Evolutionary conservation across 2,797 vertebrate genomes (phyloP), one percentile per base, ranked within the genome.

Genomic region (Enteromius fasciolatus): DNA sequence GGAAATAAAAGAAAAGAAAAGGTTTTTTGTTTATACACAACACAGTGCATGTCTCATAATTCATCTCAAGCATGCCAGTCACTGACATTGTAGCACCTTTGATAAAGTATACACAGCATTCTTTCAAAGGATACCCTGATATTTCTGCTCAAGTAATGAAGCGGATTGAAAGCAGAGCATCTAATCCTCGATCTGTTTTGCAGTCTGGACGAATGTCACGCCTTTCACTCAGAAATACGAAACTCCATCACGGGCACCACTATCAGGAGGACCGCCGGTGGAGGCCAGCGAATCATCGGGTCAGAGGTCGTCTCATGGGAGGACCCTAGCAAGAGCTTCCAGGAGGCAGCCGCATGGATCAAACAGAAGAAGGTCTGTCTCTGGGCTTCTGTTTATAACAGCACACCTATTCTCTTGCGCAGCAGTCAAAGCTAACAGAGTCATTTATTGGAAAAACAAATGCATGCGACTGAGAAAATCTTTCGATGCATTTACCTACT

Each of bases 281-380:
- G 91, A 57, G 61, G 6, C 14, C 23, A 1, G 14, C 28, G 59
- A 5, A 5, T 69, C 48, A 15, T 15, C 20, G n/a, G 3, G 20
- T 59, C 14, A 63, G 59, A 63, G 85, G 93, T 89, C 11, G 46
- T 83, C 5, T 61, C 86, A 52, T 91, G 91, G 63, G 63, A 86
- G 0, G 94, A 94, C 0, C 89, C 89, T 0, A 87, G 76, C 6
- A 88, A 91, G 81, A 23, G 76, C 83, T 91, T 90, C 7, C 85
- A 54, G 4, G 94, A 95, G 3, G 94, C 94, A 82, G 69, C 91
- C 0, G 84, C 33, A 36, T 95, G 94, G 94, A 94, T 95, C 67
- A 59, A 78, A 20, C 94, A 95, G 44, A 92, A 95, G 80, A 95
- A 94, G 91, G 95, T 95, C 25, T 54, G 76, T 48, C 20, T 36